Evolutionary conservation across 2,113 vertebrate species (phyloP).

Genomic region (Mesembrinibis cayennensis): DNA sequence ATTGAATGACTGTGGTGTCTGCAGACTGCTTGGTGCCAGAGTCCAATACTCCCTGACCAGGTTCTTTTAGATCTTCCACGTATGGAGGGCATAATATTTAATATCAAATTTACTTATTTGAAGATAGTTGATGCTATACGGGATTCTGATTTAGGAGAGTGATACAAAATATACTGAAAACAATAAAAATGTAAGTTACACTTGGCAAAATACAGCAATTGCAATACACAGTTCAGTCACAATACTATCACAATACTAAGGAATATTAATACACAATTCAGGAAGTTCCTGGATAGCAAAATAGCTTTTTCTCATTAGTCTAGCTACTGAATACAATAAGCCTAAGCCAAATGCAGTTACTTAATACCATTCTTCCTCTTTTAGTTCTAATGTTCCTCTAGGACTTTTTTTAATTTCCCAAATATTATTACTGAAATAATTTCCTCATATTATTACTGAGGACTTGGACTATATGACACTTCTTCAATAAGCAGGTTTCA

Average conservation of each 20-base stretch:
- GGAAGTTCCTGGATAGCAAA: too few species aligned
- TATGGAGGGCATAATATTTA: background rate
- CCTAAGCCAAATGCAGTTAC: too few species aligned
- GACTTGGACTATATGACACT: background rate
- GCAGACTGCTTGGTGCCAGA: background rate
- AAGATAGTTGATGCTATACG: background rate
- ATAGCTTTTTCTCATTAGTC: too few species aligned
- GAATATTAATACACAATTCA: too few species aligned
- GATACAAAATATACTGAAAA: background rate
- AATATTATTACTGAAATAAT: too few species aligned
- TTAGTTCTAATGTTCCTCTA: too few species aligned
- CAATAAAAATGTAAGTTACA: background rate
- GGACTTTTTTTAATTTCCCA: too few species aligned
- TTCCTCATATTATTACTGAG: background rate
- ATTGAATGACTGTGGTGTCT: background rate
- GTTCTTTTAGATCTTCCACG: background rate
- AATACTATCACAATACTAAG: background rate
- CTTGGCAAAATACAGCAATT: background rate
- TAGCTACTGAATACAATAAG: too few species aligned
- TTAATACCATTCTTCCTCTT: too few species aligned
- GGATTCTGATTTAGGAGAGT: background rate
- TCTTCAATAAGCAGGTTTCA: background rate
- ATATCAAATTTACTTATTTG: background rate
- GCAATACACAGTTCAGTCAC: background rate
- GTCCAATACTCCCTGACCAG: background rate